Evolutionary conservation across 2,888 invertebrate genomes (phyloP).

Genomic region (Nymphalis polychloros): DNA sequence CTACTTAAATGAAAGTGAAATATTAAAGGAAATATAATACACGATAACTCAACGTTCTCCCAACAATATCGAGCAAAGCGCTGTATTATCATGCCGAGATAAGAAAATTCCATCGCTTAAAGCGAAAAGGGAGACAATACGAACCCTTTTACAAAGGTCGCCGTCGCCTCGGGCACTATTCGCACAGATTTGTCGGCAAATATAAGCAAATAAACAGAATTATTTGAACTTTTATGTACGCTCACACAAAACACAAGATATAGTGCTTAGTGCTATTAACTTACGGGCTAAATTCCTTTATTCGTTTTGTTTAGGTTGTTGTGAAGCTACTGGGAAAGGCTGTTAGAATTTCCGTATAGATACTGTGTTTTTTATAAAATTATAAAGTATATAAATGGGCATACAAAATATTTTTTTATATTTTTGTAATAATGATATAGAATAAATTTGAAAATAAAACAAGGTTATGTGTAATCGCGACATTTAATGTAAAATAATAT

Average conservation of each 20-base stretch:
- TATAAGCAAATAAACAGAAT: constrained; percentile 23
- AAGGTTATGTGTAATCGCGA: too few species aligned
- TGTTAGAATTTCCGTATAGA: background rate
- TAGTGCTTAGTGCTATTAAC: background rate
- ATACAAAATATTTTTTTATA: too few species aligned
- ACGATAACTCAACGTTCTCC: background rate
- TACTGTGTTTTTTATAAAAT: background rate
- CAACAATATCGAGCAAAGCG: constrained; percentile 9
- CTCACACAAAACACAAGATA: background rate
- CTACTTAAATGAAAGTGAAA: background rate
- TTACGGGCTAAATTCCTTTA: background rate
- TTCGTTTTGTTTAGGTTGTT: background rate
- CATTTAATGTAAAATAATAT: too few species aligned
- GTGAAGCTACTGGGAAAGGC: constrained; percentile 6
- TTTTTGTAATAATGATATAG: too few species aligned
- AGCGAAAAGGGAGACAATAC: constrained; percentile 15
- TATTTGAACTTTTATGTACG: constrained; percentile 24
- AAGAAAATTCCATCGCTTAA: constrained; percentile 21
- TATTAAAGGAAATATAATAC: background rate
- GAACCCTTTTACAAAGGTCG: constrained; percentile 24
- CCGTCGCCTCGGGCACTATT: constrained; percentile 20
- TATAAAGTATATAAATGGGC: too few species aligned
- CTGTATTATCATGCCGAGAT: constrained; percentile 21
- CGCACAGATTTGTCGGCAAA: constrained; percentile 20
- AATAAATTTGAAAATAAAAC: too few species aligned